Evolutionary conservation across 1,140 invertebrate genomes (phyloP).

Genomic region (Alviniconcha marisindica): DNA sequence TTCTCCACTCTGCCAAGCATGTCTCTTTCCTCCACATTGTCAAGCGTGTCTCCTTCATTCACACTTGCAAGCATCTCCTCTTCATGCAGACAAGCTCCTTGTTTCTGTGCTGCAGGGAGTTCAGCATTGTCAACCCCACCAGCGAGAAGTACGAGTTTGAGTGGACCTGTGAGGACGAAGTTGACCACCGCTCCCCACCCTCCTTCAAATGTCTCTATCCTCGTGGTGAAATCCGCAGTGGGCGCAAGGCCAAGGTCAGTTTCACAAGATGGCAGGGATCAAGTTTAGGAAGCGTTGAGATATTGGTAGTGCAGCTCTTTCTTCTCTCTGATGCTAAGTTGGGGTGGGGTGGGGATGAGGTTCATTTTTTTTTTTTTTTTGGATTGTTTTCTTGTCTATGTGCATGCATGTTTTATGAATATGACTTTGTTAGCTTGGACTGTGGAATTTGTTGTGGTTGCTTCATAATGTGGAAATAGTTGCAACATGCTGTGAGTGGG

Average conservation of each 20-base stretch:
- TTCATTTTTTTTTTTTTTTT: not conserved
- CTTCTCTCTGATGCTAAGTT: too few species aligned
- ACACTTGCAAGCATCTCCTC: too few species aligned
- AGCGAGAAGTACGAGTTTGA: slow-evolving; percentile 71
- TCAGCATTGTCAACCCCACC: slow-evolving; percentile 75
- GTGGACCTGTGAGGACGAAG: slow-evolving; percentile 74
- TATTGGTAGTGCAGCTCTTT: too few species aligned
- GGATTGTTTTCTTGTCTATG: not conserved
- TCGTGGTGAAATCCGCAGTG: slow-evolving; percentile 68
- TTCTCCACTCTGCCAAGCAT: too few species aligned
- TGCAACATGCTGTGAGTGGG: too few species aligned
- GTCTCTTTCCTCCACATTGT: too few species aligned
- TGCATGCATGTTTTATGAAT: not conserved
- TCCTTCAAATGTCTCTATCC: slow-evolving; percentile 68
- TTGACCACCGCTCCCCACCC: slow-evolving; percentile 64
- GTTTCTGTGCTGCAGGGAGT: slow-evolving; percentile 61
- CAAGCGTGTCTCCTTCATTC: too few species aligned
- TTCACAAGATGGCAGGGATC: not conserved
- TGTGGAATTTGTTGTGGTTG: too few species aligned
- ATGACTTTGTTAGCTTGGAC: too few species aligned
- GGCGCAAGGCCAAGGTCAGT: slow-evolving; percentile 72
- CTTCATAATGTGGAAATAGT: too few species aligned
- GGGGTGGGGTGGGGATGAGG: not conserved
- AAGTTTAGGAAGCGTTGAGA: too few species aligned
- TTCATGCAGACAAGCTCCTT: too few species aligned